phyloP scores from a whole-genome alignment of 2,113 vertebrate species.

The Centropristis striata region DNA sequence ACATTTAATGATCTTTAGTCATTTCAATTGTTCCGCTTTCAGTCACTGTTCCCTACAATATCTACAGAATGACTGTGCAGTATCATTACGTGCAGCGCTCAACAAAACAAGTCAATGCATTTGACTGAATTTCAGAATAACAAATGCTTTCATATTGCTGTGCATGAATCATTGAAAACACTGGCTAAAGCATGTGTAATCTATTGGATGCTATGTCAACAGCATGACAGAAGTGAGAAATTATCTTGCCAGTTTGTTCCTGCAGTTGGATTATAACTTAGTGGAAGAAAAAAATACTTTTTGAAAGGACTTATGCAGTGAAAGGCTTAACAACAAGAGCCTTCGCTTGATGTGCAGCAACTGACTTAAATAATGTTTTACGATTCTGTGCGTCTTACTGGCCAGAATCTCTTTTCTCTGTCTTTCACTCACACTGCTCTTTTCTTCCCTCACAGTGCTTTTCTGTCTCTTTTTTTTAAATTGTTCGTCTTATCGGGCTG shows the following conservation, averaged over 20 bases:
- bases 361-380: conserved; percentile 43
- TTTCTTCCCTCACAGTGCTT: conserved; percentile 28
- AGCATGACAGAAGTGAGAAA: background rate
- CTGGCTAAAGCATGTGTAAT: background rate
- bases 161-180: conserved; percentile 4
- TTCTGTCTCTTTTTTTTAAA: conserved; percentile 48
- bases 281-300: conserved; percentile 8
- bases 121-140: background rate
- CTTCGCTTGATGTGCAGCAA: conserved; percentile 27
- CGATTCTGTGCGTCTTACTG: background rate
- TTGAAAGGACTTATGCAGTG: conserved; percentile 17
- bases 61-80: background rate
- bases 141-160: background rate
- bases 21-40: background rate
- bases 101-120: background rate
- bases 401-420: conserved; percentile 18
- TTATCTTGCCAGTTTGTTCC: background rate
- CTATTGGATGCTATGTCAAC: background rate
- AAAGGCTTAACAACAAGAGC: conserved; percentile 36
- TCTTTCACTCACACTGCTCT: conserved; percentile 44
- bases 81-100: background rate
- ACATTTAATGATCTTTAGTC: conserved; percentile 31
- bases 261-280: conserved; percentile 27
- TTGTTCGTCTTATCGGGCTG: conserved; percentile 63
- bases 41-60: background rate